Evolutionary conservation across 2,888 invertebrate species (phyloP).

Genomic region (Lagria hirta): DNA sequence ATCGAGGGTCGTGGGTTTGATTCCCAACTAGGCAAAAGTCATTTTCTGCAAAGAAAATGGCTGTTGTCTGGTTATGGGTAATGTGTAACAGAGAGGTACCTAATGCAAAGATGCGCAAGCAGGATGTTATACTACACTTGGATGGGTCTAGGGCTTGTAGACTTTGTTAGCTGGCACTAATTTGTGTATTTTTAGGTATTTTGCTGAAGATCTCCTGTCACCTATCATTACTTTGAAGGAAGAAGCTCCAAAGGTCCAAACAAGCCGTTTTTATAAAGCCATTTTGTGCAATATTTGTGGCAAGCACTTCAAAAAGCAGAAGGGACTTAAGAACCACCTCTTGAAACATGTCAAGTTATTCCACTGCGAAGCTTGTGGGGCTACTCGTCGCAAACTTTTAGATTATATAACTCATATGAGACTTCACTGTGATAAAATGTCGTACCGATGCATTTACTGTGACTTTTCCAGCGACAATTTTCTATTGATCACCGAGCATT

Average conservation of each 20-base stretch:
- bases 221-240: slow-evolving; percentile 48
- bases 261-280: slow-evolving; percentile 1
- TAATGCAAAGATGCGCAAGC: too few species aligned
- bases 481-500: slow-evolving; percentile 46
- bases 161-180: slow-evolving; percentile 23
- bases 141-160: too few species aligned
- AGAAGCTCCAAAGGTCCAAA: slow-evolving; percentile 4
- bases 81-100: too few species aligned
- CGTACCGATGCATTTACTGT: slow-evolving; percentile 49
- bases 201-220: slow-evolving; percentile 44
- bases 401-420: slow-evolving; percentile 50
- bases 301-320: slow-evolving; percentile 28
- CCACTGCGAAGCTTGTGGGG: slow-evolving; percentile 49
- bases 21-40: too few species aligned
- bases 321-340: slow-evolving; percentile 37
- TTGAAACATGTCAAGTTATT: slow-evolving; percentile 45
- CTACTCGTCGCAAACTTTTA: slow-evolving; percentile 47
- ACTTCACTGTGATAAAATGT: slow-evolving; percentile 43
- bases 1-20: too few species aligned
- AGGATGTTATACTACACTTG: too few species aligned
- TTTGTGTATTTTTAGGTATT: slow-evolving; percentile 42
- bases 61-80: too few species aligned
- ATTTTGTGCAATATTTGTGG: slow-evolving; percentile 16
- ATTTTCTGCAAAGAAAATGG: too few species aligned
- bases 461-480: slow-evolving; percentile 46